Base-by-base conservation (phyloP, 2,888 invertebrate species). In the Chrysolina americana region DNA sequence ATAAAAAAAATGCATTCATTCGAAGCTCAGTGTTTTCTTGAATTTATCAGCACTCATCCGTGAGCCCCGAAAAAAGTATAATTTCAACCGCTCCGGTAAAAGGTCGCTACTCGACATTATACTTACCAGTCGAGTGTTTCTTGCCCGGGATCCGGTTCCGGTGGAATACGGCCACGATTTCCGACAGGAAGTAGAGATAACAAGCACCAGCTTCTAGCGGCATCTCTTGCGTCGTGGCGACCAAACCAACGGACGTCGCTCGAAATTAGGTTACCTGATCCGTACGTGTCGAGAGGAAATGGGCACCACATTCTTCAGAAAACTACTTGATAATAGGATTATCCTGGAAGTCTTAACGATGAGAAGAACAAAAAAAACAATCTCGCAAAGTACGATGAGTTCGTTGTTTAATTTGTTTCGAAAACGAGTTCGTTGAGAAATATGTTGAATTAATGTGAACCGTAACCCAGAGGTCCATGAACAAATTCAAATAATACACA, bases 211-310 rank as follows among this genome's bases (percentile, higher is more conserved):
- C 77, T 75, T 72, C 72, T 64, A 71, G 71, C 73, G 73, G 74
- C 76, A 76, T 76, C 76, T 78, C 76, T 73, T 73, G 74, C 76
- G 76, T 71, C 76, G 59, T 73, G 62, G 73, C 74, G 76, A 74
- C 72, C 69, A 56, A 65, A 77, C 73, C 74, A 72, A 75, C 80
- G 80, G 79, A 78, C 81, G 77, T 76, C 78, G 69, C 78, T 73
- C 74, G 76, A 79, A 82, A 82, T 82, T 81, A 80, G 80, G 81
- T 82, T 82, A 81, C 81, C 80, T 79, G 77, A 76, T 73, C 72
- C 74, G 73, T 81, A 82, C 81, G 82, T 82, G 82, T 79, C 68
- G 69, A 68, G 74, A 71, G 69, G 71, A 76, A 79, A 79, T 80
- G 77, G 75, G 71, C 73, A 78, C 76, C 74, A 69, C 74, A 76